A percentile compares a stretch with the other conserved stretches of the same genome.
Conservation (phyloP, 2,113 vertebrate species). For the Suncus etruscus region DNA sequence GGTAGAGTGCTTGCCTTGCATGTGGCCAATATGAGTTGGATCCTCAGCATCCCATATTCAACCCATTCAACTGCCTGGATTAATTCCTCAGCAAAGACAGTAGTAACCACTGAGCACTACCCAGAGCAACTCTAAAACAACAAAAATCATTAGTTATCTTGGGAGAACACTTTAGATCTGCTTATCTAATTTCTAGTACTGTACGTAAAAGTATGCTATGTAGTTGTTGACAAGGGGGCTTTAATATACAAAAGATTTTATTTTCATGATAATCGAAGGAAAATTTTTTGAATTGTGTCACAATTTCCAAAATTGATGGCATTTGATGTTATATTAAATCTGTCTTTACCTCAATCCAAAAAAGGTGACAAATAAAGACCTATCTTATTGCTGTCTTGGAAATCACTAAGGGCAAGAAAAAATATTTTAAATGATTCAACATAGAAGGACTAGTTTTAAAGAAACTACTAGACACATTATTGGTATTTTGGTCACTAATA, state of each 20-base stretch:
- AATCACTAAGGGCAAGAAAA: constrained; percentile 33
- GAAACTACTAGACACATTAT: not conserved
- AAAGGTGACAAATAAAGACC: constrained; percentile 7
- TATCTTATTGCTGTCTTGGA: not conserved
- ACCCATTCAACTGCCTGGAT: too few species aligned
- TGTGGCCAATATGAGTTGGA: too few species aligned
- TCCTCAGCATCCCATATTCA: too few species aligned
- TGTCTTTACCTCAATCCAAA: constrained; percentile 37
- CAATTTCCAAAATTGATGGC: constrained; percentile 11
- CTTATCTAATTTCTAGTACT: not conserved
- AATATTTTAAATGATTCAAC: constrained; percentile 23
- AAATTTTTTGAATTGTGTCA: constrained; percentile 55
- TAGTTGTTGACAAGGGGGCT: not conserved
- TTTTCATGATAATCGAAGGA: constrained; percentile 45
- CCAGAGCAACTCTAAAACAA: too few species aligned
- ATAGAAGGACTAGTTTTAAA: constrained; percentile 26
- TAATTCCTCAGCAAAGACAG: too few species aligned
- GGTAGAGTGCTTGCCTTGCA: too few species aligned
- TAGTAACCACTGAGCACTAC: too few species aligned
- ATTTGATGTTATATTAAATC: constrained; percentile 29
- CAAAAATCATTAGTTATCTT: too few species aligned
- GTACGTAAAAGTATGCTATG: constrained; percentile 9
- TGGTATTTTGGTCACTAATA: constrained; percentile 6
- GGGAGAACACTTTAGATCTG: constrained; percentile 4
- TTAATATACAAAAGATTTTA: constrained; percentile 50